phyloP scores from a whole-genome alignment of 1,140 invertebrate genomes.

The Habropoda laboriosa region DNA sequence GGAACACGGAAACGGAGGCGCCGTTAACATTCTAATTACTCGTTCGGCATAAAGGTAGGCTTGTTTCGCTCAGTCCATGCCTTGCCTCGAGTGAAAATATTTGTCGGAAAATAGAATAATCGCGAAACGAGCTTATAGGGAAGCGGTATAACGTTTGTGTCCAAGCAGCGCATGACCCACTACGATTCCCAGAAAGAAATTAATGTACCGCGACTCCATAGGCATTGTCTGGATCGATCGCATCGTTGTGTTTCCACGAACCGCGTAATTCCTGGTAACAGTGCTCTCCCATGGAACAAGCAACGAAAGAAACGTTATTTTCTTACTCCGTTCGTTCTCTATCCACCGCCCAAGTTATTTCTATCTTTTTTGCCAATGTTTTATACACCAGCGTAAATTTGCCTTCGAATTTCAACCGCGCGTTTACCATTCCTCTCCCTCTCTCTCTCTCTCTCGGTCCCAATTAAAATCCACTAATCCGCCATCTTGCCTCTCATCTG shows the following conservation, averaged over 20 bases:
- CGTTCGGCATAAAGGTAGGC: background rate
- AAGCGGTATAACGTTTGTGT: background rate
- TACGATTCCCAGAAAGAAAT: conserved; percentile 71
- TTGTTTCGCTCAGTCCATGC: background rate
- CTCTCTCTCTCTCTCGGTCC: background rate
- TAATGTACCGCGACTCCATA: conserved; percentile 66
- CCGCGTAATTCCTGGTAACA: conserved; percentile 39
- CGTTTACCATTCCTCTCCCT: too few species aligned
- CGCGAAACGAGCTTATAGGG: background rate
- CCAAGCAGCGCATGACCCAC: conserved; percentile 27
- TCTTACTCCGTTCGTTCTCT: conserved; percentile 28
- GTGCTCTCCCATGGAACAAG: conserved; percentile 18
- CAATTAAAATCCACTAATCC: conserved; percentile 17
- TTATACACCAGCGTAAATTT: too few species aligned
- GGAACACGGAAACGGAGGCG: background rate
- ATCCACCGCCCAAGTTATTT: background rate
- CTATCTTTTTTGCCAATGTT: too few species aligned
- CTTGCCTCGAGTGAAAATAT: background rate
- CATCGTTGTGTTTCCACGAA: conserved; percentile 59
- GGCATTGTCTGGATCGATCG: conserved; percentile 64
- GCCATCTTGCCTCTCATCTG: background rate
- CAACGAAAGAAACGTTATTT: conserved; percentile 40
- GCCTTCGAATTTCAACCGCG: too few species aligned
- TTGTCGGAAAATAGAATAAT: background rate
- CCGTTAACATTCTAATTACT: conserved; percentile 1